Evolutionary conservation across 2,888 invertebrate genomes (phyloP).

Genomic region (Adelphocoris suturalis): DNA sequence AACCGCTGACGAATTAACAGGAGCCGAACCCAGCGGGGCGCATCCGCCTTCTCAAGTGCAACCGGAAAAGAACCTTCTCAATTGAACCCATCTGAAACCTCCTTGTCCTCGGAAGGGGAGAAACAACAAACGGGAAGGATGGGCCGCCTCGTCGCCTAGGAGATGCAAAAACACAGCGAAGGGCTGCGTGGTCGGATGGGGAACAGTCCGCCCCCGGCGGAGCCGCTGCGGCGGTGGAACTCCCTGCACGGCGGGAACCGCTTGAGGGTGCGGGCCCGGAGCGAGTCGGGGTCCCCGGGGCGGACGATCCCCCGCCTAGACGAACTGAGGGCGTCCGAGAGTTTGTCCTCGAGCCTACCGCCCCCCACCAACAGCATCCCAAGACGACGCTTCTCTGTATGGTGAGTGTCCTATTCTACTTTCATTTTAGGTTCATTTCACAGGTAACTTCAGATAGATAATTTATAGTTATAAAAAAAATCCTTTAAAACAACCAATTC

Average conservation of each 20-base stretch:
- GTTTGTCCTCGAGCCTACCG: constrained; percentile 71
- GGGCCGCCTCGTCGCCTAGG: not conserved
- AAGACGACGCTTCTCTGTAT: constrained; percentile 79
- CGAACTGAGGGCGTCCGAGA: constrained; percentile 71
- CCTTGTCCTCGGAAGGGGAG: not conserved
- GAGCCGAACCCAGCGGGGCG: not conserved
- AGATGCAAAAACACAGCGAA: constrained; percentile 79
- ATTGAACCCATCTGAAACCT: not conserved
- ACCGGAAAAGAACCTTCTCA: constrained; percentile 17
- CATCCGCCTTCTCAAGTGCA: not conserved
- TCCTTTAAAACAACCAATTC: too few relatives aligned
- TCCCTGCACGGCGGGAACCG: constrained; percentile 78
- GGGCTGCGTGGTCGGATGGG: constrained; percentile 77
- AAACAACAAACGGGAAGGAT: constrained; percentile 15
- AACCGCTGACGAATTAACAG: constrained; percentile 18
- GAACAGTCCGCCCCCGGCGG: constrained; percentile 75
- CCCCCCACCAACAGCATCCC: constrained; percentile 71
- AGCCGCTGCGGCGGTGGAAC: constrained; percentile 80
- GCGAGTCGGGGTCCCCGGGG: constrained; percentile 71
- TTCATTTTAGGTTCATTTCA: too few relatives aligned
- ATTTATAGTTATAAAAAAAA: too few relatives aligned
- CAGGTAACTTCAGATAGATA: too few relatives aligned
- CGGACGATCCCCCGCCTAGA: constrained; percentile 63
- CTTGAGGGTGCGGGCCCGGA: constrained; percentile 69
- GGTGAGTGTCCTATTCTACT: constrained; percentile 78